A percentile compares a stretch with the other conserved stretches of the same genome.
Conservation (phyloP, 2,888 invertebrate genomes). For the Ophion slaviceki region DNA sequence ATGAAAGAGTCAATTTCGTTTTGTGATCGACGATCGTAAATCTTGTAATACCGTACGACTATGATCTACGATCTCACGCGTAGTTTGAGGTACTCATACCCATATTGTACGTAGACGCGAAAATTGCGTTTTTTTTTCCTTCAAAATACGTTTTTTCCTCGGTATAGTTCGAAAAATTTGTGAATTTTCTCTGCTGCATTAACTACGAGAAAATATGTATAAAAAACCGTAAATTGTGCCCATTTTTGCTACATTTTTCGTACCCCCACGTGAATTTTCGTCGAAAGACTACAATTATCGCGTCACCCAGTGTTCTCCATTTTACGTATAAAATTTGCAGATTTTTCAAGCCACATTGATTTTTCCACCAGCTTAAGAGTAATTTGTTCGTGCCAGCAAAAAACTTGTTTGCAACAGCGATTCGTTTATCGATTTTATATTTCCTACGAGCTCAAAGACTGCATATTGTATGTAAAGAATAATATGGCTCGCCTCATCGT, state of each 20-base stretch:
- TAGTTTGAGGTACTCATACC: slow-evolving; percentile 61
- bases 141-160: background rate
- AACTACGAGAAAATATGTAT: background rate
- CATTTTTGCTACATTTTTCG: background rate
- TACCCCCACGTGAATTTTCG: background rate
- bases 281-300: background rate
- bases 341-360: background rate
- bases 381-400: slow-evolving; percentile 55
- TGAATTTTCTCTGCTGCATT: background rate
- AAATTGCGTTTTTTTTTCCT: background rate
- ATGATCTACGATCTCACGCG: slow-evolving; percentile 56
- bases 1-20: slow-evolving; percentile 44
- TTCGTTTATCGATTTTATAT: background rate
- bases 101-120: slow-evolving; percentile 43
- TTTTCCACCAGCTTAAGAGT: slow-evolving; percentile 33
- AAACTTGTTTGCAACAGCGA: background rate
- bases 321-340: slow-evolving; percentile 17
- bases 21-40: slow-evolving; percentile 40
- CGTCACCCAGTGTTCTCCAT: background rate
- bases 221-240: background rate
- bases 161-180: background rate
- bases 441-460: slow-evolving; percentile 34
- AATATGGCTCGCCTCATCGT: slow-evolving; percentile 45
- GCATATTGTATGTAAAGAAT: slow-evolving; percentile 43
- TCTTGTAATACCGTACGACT: slow-evolving; percentile 53